Evolutionary conservation across 2,888 invertebrate genomes (phyloP).

Genomic region (Mamestra brassicae): DNA sequence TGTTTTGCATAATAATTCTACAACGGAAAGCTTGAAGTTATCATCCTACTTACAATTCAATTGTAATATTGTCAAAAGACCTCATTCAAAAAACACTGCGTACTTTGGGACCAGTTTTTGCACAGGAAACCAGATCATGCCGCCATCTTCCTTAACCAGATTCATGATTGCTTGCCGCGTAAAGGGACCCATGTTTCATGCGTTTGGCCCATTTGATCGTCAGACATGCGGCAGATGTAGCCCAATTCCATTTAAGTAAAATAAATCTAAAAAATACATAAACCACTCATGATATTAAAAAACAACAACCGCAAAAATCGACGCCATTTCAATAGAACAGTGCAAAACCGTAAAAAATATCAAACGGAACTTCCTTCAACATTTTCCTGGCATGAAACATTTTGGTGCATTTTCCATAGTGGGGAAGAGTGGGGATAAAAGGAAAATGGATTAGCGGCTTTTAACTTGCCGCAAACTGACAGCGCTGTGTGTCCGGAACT

Average conservation of each 20-base stretch:
- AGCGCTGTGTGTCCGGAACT: constrained; percentile 55
- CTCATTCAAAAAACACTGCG: too few species aligned
- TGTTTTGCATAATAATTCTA: neutral
- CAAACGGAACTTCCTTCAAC: constrained; percentile 67
- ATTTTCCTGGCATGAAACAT: constrained; percentile 72
- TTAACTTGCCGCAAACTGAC: constrained; percentile 73
- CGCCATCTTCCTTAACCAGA: neutral
- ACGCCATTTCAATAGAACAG: constrained; percentile 27
- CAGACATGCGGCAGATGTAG: neutral
- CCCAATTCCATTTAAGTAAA: neutral
- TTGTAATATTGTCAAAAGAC: too few species aligned
- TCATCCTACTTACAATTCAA: neutral
- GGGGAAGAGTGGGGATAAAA: constrained; percentile 74
- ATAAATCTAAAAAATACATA: neutral
- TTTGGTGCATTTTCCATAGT: constrained; percentile 75
- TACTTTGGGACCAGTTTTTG: neutral
- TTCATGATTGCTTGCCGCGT: neutral
- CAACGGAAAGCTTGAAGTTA: neutral
- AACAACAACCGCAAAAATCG: constrained; percentile 2
- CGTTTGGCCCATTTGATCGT: neutral
- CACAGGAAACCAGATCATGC: neutral
- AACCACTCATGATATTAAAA: neutral
- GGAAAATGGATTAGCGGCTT: constrained; percentile 86
- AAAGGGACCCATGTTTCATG: neutral
- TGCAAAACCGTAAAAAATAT: constrained; percentile 62